Conservation (phyloP, 2,113 vertebrate species). For the Clinocottus analis region DNA sequence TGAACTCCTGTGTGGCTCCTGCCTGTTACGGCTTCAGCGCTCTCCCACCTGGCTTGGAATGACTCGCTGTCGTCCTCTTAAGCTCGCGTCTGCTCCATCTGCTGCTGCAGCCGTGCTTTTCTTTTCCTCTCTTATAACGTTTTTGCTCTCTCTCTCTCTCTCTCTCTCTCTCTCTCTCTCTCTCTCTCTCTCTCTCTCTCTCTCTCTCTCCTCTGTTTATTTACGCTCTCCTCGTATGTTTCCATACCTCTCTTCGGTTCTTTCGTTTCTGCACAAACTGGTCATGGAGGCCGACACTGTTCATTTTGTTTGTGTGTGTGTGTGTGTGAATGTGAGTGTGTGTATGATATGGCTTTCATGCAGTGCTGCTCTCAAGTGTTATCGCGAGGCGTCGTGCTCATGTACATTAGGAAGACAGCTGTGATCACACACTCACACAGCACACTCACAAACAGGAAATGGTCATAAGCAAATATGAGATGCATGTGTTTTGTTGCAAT, state of each 20-base stretch:
- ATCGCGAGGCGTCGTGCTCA: background rate
- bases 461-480: background rate
- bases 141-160: conserved; percentile 10
- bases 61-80: conserved; percentile 40
- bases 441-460: conserved; percentile 27
- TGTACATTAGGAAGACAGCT: conserved; percentile 26
- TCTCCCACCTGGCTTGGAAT: conserved; percentile 53
- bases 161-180: conserved; percentile 7
- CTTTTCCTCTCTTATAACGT: conserved; percentile 9
- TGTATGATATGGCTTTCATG: background rate
- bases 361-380: conserved; percentile 11
- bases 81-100: conserved; percentile 36
- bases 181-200: conserved; percentile 1
- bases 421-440: conserved; percentile 27
- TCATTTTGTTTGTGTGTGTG: background rate
- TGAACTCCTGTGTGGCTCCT: conserved; percentile 6
- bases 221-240: conserved; percentile 13
- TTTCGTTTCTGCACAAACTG: background rate
- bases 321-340: conserved; percentile 2
- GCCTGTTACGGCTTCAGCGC: conserved; percentile 34
- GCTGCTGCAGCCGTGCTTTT: conserved; percentile 26
- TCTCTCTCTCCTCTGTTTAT: conserved; percentile 21
- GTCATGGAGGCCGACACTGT: conserved; percentile 4
- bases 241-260: conserved; percentile 11
- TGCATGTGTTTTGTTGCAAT: background rate